Evolutionary conservation across 2,888 invertebrate genomes (phyloP).

Genomic region (Periphyllus acericola): DNA sequence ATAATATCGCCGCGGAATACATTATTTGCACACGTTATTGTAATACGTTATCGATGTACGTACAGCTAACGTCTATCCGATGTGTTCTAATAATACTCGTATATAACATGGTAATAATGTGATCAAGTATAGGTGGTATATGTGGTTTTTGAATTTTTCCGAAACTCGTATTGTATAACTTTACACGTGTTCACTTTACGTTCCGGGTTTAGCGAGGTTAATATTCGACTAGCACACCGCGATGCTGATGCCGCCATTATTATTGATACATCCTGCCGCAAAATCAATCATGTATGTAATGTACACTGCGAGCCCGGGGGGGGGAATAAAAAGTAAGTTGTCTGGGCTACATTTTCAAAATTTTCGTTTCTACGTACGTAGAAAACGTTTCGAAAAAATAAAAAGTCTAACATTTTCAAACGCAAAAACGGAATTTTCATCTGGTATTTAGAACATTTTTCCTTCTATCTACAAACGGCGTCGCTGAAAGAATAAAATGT

Average conservation of each 20-base stretch:
- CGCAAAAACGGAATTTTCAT: too few relatives aligned
- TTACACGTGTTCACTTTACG: background rate
- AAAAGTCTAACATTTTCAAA: too few relatives aligned
- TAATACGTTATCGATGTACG: background rate
- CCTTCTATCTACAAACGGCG: too few relatives aligned
- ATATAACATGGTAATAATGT: background rate
- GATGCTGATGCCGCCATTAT: too few relatives aligned
- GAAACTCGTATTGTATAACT: background rate
- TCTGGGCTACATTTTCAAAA: background rate
- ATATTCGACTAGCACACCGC: background rate
- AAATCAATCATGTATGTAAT: background rate
- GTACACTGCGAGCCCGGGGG: background rate
- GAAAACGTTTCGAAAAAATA: too few relatives aligned
- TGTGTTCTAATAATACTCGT: background rate
- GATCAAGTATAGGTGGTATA: background rate
- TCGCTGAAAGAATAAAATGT: too few relatives aligned
- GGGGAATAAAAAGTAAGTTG: background rate
- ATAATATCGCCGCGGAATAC: background rate
- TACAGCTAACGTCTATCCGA: background rate
- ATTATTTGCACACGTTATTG: constrained; percentile 21
- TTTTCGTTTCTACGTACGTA: too few relatives aligned
- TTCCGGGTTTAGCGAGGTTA: background rate
- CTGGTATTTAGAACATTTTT: too few relatives aligned
- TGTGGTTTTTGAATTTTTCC: background rate
- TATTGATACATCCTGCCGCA: background rate